Evolutionary conservation across 37 sponge, comb jelly and placozoan genomes (phyloP).

Genomic region (Theonella swinhoei): DNA sequence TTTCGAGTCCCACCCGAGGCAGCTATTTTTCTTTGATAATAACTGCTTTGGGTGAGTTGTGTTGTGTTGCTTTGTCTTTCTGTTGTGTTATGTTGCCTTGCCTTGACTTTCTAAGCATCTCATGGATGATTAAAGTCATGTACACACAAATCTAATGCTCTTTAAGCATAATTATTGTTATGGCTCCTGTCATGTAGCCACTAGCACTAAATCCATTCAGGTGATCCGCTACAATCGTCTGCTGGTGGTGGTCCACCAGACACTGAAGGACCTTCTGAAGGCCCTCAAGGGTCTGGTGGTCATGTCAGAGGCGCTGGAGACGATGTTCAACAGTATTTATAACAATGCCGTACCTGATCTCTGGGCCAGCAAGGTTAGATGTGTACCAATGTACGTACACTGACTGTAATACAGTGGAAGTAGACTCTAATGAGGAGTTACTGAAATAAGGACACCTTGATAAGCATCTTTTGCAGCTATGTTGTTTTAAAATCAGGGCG

Average conservation of each 20-base stretch:
- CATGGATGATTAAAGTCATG: too few relatives aligned
- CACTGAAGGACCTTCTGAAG: conserved; percentile 89
- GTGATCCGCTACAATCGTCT: conserved; percentile 96
- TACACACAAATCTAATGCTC: not conserved
- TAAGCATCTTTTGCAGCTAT: conserved; percentile 17
- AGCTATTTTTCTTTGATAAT: too few relatives aligned
- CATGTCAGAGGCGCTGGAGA: conserved; percentile 97
- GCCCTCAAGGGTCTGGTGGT: conserved; percentile 99
- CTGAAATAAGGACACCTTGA: not conserved
- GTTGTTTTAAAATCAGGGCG: too few relatives aligned
- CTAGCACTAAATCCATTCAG: too few relatives aligned
- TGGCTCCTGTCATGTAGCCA: too few relatives aligned
- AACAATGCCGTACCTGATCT: conserved; percentile 72
- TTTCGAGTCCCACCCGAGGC: too few relatives aligned
- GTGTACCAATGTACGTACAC: not conserved
- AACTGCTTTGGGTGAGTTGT: too few relatives aligned
- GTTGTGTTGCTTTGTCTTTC: too few relatives aligned
- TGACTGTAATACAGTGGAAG: not conserved
- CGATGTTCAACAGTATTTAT: conserved; percentile 91
- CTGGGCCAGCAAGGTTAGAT: conserved; percentile 28
- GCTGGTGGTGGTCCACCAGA: conserved; percentile 67
- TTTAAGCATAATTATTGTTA: too few relatives aligned
- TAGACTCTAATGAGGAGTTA: not conserved
- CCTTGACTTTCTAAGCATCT: too few relatives aligned
- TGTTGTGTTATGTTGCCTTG: too few relatives aligned